These are phyloP conservation scores for Caenorhabditis sinica DNA, from an alignment of 2,888 invertebrate genomes.

Conservation along the genomic window DNA sequence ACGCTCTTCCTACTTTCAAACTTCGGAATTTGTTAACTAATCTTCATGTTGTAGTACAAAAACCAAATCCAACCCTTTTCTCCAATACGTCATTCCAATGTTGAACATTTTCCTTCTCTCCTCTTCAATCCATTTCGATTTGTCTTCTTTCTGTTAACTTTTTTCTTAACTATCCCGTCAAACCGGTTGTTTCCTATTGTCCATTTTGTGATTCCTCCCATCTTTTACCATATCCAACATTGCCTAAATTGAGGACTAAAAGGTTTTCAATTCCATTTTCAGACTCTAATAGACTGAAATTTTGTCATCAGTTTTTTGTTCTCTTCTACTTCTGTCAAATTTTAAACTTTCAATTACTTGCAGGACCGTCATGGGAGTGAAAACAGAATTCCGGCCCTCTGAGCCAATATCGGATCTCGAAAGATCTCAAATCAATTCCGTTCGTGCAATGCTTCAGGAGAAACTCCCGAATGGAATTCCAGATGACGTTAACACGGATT, in stretches of 20 bases:
- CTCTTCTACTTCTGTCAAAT: neutral
- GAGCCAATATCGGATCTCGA: constrained; percentile 55
- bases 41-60: neutral
- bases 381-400: constrained; percentile 42
- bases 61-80: neutral
- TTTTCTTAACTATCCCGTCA: neutral
- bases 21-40: no score
- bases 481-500: constrained; percentile 75
- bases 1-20: no score
- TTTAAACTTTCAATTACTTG: neutral
- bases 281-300: neutral
- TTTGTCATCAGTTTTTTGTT: neutral
- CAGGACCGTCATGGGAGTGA: constrained; percentile 30
- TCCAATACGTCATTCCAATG: constrained; percentile 17
- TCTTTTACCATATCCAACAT: constrained; percentile 8
- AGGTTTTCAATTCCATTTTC: neutral
- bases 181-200: constrained; percentile 26
- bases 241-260: neutral
- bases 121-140: neutral
- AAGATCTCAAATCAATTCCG: constrained; percentile 35
- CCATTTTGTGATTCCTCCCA: constrained; percentile 12
- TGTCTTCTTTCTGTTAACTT: constrained; percentile 26
- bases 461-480: constrained; percentile 71
- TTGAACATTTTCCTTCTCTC: neutral
- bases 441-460: constrained; percentile 52